Base-by-base conservation (phyloP, 2,888 invertebrate genomes). In the Eupithecia subfuscata region DNA sequence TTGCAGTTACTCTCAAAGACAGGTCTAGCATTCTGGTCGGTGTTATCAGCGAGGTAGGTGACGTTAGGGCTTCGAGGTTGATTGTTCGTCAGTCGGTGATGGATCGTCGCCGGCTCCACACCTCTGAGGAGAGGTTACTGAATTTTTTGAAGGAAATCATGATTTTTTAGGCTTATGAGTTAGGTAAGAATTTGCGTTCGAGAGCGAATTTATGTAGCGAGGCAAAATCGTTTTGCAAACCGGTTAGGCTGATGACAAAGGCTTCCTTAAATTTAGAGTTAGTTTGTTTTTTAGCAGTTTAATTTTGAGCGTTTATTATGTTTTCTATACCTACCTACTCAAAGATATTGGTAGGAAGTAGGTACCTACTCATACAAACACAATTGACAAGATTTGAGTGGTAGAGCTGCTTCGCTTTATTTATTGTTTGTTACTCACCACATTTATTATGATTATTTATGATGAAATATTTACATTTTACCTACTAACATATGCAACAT, bases 31-130 rank as follows among this genome's bases (percentile, higher is more conserved):
- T 69, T 74, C 75, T 91, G 89, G 92, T 45, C 70, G 25, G 2
- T 48, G 71, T 82, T 94, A 93, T 94, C 93, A 86, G 76, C 76
- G 75, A 80, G 85, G 83, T 88, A 94, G 91, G 88, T 89, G 87
- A 90, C 87, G 88, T 92, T 83, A 90, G 89, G 90, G 89, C 90
- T 91, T 79, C 74, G 79, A 77, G 77, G 83, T 81, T 78, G 80
- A 75, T 74, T 68, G 72, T 79, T 74, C 77, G 81, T 83, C 92
- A 94, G 94, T 94, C 94, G 94, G 88, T 85, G 93, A 86, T 82
- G 88, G 92, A 94, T 90, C 90, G 94, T 91, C 89, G 88, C 86
- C 92, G 94, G 79, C 94, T 88, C 67, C 87, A 85, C 89, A 92
- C 86, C 87, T 80, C 82, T 79, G 45, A 70, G 77, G 85, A 81